Evolutionary conservation across 1,140 invertebrate genomes (phyloP).

Genomic region (Contarinia nasturtii): DNA sequence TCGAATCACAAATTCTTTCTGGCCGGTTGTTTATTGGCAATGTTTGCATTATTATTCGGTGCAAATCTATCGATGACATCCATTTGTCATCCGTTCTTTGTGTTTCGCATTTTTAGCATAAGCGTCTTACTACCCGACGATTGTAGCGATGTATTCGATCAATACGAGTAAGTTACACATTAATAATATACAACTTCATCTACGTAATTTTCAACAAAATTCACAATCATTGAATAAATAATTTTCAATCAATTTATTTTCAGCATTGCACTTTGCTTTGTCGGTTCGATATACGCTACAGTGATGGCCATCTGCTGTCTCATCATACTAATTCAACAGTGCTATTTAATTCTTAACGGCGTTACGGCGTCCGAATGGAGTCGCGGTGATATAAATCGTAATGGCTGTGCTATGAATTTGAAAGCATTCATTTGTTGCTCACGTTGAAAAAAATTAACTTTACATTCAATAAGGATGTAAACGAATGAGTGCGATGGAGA

Average conservation of each 20-base stretch:
- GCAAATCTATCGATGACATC: slow-evolving; percentile 26
- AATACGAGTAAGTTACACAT: slow-evolving; percentile 17
- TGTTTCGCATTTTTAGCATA: slow-evolving; percentile 15
- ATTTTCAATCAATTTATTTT: slow-evolving; percentile 1
- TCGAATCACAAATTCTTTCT: slow-evolving; percentile 24
- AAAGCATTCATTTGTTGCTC: background rate
- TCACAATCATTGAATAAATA: background rate
- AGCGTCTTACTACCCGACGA: slow-evolving; percentile 26
- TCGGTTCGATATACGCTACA: slow-evolving; percentile 16
- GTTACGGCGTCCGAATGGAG: slow-evolving; percentile 20
- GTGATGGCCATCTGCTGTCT: slow-evolving; percentile 12
- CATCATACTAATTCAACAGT: slow-evolving; percentile 11
- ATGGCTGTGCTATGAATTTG: background rate
- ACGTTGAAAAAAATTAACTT: background rate
- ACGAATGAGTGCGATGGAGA: no score
- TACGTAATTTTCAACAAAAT: background rate
- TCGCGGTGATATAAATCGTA: slow-evolving; percentile 1
- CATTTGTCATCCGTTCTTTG: slow-evolving; percentile 26
- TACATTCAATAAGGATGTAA: background rate
- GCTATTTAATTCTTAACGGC: slow-evolving; percentile 13
- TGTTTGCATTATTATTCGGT: slow-evolving; percentile 18
- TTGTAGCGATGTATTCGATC: slow-evolving; percentile 26
- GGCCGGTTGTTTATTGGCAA: slow-evolving; percentile 13
- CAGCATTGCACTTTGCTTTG: slow-evolving; percentile 16
- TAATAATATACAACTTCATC: background rate